Percentiles rank a stretch among this genome's conserved stretches.
Evolutionary conservation across 1,140 invertebrate genomes (phyloP).

Genomic region (Musca vetustissima): DNA sequence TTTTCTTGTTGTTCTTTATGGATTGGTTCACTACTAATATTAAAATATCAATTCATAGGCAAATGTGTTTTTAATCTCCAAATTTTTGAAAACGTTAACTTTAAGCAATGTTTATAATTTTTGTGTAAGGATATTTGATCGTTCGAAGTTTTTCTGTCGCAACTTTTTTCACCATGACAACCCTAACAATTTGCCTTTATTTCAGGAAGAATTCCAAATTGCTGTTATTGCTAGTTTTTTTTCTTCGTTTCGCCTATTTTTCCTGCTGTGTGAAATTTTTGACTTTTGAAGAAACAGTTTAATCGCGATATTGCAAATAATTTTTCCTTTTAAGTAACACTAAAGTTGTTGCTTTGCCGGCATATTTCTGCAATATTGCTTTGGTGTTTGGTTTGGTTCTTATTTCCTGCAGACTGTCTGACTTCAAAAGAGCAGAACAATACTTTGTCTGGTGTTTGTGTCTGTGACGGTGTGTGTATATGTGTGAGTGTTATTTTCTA

Average conservation of each 20-base stretch:
- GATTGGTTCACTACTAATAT: too few relatives aligned
- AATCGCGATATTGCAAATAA: constrained; percentile 16
- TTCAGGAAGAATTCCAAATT: background rate
- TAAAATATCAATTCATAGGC: too few relatives aligned
- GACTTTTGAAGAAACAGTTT: background rate
- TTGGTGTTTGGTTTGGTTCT: background rate
- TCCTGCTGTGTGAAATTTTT: constrained; percentile 15
- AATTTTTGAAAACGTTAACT: too few relatives aligned
- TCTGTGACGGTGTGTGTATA: too few relatives aligned
- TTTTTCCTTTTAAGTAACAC: background rate
- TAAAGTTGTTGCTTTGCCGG: too few relatives aligned
- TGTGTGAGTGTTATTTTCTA: background rate
- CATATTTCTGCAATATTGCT: too few relatives aligned
- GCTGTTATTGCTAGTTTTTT: constrained; percentile 5
- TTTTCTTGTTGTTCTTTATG: too few relatives aligned
- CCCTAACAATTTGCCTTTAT: background rate
- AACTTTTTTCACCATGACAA: background rate
- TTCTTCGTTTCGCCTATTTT: background rate
- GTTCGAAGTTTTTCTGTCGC: too few relatives aligned
- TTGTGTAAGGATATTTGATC: too few relatives aligned
- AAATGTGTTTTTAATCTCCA: too few relatives aligned
- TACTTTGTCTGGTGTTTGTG: too few relatives aligned
- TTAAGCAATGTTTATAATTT: too few relatives aligned
- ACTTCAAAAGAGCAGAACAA: background rate
- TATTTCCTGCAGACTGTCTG: background rate